Conservation (phyloP, 2,113 vertebrate species). For the Scomber japonicus region DNA sequence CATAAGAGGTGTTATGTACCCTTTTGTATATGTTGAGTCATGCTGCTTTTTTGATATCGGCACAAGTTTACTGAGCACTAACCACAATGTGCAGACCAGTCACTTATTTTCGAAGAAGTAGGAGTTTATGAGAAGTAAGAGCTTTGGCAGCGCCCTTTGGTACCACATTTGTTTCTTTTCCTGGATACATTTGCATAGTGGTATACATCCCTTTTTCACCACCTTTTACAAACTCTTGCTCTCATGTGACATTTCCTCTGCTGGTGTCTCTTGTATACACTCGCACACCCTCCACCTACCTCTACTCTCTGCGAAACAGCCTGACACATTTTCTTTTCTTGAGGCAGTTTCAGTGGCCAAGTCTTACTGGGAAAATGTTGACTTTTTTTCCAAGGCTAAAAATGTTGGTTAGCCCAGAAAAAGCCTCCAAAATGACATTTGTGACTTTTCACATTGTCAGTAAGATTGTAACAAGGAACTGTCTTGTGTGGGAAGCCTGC, state of each 20-base stretch:
- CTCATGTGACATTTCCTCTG: neutral
- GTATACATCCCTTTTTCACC: neutral
- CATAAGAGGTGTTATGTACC: neutral
- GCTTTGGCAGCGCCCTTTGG: too few species aligned
- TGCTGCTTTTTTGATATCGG: neutral
- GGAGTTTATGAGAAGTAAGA: neutral
- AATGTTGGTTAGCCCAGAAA: neutral
- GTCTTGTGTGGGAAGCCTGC: neutral
- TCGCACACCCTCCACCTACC: neutral
- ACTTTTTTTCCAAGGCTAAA: conserved; percentile 20
- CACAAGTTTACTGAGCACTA: neutral
- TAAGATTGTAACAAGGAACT: conserved; percentile 2
- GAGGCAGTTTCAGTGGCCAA: conserved; percentile 2
- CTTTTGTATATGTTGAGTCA: neutral
- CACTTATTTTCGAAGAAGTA: neutral
- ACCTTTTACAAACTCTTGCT: neutral
- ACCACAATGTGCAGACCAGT: neutral
- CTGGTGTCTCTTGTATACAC: neutral
- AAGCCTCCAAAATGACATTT: conserved; percentile 4
- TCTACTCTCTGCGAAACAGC: neutral
- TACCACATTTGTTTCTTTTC: too few species aligned
- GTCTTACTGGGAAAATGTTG: conserved; percentile 12
- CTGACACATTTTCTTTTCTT: neutral
- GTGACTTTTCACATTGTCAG: conserved; percentile 2
- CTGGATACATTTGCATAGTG: neutral